Percentiles rank a stretch among this genome's conserved stretches.
These are phyloP conservation scores for Ditula angustiorana DNA, from an alignment of 2,888 invertebrate species.

Conservation along the genomic window DNA sequence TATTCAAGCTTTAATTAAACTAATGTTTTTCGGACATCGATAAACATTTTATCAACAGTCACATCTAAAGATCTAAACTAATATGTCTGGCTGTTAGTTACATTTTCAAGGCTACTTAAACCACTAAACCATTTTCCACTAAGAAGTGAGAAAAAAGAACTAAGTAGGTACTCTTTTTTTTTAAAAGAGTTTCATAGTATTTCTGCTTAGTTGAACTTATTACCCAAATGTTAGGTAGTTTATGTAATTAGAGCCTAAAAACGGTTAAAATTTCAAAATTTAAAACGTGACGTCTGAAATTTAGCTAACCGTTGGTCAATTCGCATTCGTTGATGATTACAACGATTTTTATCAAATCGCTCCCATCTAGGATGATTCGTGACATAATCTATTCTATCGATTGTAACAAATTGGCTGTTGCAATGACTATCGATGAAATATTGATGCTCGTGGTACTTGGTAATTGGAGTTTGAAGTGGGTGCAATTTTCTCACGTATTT, in stretches of 20 bases:
- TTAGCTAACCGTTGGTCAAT: constrained; percentile 21
- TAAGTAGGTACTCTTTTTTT: too few relatives aligned
- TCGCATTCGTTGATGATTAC: constrained; percentile 15
- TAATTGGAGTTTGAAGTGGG: constrained; percentile 1
- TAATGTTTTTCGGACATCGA: too few relatives aligned
- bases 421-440: constrained; percentile 25
- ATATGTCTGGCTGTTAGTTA: too few relatives aligned
- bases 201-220: constrained; percentile 16
- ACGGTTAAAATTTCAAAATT: neutral
- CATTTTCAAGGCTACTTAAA: too few relatives aligned
- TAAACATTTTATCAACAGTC: too few relatives aligned
- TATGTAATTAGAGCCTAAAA: constrained; percentile 14
- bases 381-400: constrained; percentile 22
- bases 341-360: constrained; percentile 9
- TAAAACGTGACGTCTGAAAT: constrained; percentile 22
- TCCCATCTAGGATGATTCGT: constrained; percentile 24
- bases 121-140: too few relatives aligned
- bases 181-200: too few relatives aligned
- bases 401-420: constrained; percentile 22
- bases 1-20: too few relatives aligned
- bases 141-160: too few relatives aligned
- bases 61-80: too few relatives aligned
- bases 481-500: constrained; percentile 10
- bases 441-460: constrained; percentile 1
- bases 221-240: neutral